Base-by-base conservation (phyloP, 2,888 invertebrate species). In the Ctenicera cuprea region DNA sequence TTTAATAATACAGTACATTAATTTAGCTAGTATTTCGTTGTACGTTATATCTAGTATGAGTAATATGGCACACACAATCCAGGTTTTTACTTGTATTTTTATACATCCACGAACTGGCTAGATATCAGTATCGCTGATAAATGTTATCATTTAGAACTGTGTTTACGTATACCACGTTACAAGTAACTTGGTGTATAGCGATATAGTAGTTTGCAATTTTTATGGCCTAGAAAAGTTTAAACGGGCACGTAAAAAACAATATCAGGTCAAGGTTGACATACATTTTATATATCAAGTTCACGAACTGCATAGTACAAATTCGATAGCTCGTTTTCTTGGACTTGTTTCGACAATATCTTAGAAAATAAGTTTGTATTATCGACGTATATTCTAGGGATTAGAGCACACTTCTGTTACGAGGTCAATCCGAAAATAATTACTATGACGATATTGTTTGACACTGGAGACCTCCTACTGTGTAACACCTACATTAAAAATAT, bases 371-470 rank as follows among this genome's bases (percentile, higher is more conserved):
- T 2, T 26, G 26, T 33, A 33, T 33, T 33, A 33, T 48, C 48
- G 9, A 18, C 20, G 26, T 54, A n/a, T 54, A 48, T 33, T 33
- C 54, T 14, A 54, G n/a, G 30, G 22, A n/a, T 33, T 54, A 54
- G 30, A 18, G 5, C 20, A 22, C 11, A n/a, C 12, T 22, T 30
- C n/a, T 54, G 54, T 54, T 54, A 54, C 54, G 22, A 54, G 54
- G 54, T 54, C 54, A 14, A 54, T 8, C 14, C 30, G 30, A 22
- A 14, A 54, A 54, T 54, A 54, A 54, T 54, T 54, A 54, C 14
- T 12, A 22, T 45, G 18, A 45, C 18, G 45, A 33, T 33, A 33
- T 33, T 26, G 7, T 33, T 45, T 45, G 45, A 45, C 45, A 45
- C 45, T 18, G 3, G 18, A 45, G 14, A 45, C 14, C 45, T 45